phyloP scores from a whole-genome alignment of 2,888 invertebrate species.

The Cryptocephalus primarius region DNA sequence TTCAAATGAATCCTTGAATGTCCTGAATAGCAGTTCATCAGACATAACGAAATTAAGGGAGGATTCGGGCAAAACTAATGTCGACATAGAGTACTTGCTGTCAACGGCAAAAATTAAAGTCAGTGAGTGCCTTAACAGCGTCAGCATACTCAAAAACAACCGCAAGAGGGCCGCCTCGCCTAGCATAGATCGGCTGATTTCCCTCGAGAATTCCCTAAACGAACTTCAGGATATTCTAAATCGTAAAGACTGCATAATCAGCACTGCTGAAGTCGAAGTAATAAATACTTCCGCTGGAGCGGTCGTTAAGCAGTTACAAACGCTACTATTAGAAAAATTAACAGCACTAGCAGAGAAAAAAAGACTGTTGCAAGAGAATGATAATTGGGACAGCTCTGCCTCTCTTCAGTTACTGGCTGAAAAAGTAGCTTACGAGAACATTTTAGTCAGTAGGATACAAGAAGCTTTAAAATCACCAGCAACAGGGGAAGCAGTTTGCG shows the following conservation, averaged over 20 bases:
- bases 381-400: constrained; percentile 55
- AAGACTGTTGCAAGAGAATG: constrained; percentile 52
- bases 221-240: constrained; percentile 53
- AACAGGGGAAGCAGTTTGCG: constrained; percentile 40
- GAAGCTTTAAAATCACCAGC: constrained; percentile 46
- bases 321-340: constrained; percentile 57
- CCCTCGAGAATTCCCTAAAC: constrained; percentile 52
- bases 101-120: constrained; percentile 55
- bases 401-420: constrained; percentile 65
- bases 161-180: constrained; percentile 55
- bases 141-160: constrained; percentile 51
- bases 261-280: constrained; percentile 45
- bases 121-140: constrained; percentile 54
- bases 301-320: constrained; percentile 54
- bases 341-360: constrained; percentile 57
- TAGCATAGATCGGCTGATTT: constrained; percentile 52
- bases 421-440: constrained; percentile 70
- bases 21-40: constrained; percentile 36
- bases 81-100: constrained; percentile 51
- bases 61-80: constrained; percentile 27
- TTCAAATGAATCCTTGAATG: constrained; percentile 48
- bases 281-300: constrained; percentile 46
- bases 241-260: constrained; percentile 19
- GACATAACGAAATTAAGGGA: constrained; percentile 22
- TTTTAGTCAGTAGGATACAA: constrained; percentile 49